Conservation (phyloP, 2,113 vertebrate species). For the Chionis minor region DNA sequence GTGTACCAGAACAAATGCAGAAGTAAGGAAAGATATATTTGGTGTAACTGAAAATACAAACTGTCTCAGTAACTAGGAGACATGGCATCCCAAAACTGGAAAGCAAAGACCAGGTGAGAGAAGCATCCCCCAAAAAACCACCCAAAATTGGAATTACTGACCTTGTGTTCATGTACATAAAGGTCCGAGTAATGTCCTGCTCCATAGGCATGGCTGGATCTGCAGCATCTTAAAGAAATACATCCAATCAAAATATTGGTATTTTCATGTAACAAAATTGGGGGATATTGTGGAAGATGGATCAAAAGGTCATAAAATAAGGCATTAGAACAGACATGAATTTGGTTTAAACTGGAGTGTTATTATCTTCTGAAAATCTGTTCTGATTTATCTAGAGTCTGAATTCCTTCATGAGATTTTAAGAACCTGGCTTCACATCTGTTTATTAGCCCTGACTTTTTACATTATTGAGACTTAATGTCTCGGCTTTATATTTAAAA, state of each 20-base stretch:
- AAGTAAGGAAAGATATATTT: not conserved
- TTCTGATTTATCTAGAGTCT: not conserved
- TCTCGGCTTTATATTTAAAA: not conserved
- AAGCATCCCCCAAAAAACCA: accelerated
- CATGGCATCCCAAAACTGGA: not conserved
- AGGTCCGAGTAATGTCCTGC: not conserved
- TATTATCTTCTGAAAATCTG: not conserved
- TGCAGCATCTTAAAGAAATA: not conserved
- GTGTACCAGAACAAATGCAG: not conserved
- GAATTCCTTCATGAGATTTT: not conserved
- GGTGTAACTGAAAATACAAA: not conserved
- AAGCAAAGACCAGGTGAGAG: not conserved
- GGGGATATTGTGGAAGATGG: not conserved
- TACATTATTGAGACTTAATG: not conserved
- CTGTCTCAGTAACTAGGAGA: not conserved
- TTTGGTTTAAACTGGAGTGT: not conserved
- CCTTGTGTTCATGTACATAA: not conserved
- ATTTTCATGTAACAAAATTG: not conserved
- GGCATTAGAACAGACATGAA: not conserved
- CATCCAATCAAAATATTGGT: not conserved
- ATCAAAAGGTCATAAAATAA: not conserved
- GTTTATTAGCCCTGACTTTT: not conserved
- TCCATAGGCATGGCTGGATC: not conserved
- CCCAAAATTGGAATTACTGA: not conserved
- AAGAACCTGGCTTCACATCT: not conserved